Evolutionary conservation across 92 coral and sea anemone species (phyloP), one percentile per base, ranked within the genome.

Genomic region (Heteractis magnifica): DNA sequence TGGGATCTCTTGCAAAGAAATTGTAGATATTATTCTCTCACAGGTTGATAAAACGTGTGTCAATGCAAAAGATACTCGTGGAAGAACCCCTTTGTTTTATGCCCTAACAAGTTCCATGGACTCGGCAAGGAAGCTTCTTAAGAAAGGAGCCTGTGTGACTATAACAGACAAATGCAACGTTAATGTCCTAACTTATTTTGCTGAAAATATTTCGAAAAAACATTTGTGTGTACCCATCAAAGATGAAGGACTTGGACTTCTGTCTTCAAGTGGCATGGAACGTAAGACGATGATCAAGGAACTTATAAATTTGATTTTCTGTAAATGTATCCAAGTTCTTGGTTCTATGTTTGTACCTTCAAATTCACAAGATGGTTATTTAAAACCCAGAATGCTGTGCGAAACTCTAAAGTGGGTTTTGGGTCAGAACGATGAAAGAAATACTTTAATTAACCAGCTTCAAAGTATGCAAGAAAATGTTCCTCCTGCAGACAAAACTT

Each of bases 11-110:
- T 18, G 26, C 26, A 19, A 7, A n/a, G 26, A 64, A 9, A 64
- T 64, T 19, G 71, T 64, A 64, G 71, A 64, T 18, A 6, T n/a
- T 18, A 12, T 81, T 23, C 16, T 81, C 26, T n/a, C n/a, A n/a
- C 19, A 41, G 11, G 50, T 7, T 51, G 19, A 10, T 51, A 7
- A 10, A 0, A 34, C 44, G 0, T 26, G 49, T 10, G 60, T 81
- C 34, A 68, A 81, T 51, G n/a, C 52, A 53, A 79, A 18, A 21
- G 83, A 79, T 59, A 77, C 58, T 53, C 65, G 64, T 16, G 41
- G 77, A 59, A 79, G 73, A 58, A n/a, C 83, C 11, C 55, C 71
- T 59, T 14, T 79, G 49, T 77, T 52, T 49, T 77, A 77, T 77
- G 80, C 80, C 48, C 16, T 53, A 0, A 51, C 52, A 73, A 44